Evolutionary conservation across 2,888 invertebrate genomes (phyloP).

Genomic region (Cenopis cana): DNA sequence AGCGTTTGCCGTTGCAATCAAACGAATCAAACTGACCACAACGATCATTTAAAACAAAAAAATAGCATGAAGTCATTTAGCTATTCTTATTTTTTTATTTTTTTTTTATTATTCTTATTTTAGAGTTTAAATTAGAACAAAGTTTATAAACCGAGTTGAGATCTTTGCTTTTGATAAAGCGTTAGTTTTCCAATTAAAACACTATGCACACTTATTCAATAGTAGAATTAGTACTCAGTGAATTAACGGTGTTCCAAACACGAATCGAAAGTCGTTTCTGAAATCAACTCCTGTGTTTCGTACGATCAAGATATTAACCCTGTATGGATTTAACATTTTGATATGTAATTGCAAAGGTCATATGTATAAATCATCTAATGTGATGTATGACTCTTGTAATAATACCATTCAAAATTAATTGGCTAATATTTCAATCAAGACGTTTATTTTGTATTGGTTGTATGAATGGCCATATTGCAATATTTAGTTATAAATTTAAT

Average conservation of each 20-base stretch:
- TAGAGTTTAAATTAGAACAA: not conserved
- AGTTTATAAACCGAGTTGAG: not conserved
- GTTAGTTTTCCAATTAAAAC: conserved; percentile 1
- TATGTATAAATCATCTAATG: conserved; percentile 43
- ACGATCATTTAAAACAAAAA: not conserved
- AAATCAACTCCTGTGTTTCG: not conserved
- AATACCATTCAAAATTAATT: conserved; percentile 40
- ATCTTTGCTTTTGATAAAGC: not conserved
- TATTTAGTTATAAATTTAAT: conserved; percentile 10
- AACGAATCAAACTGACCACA: conserved; percentile 12
- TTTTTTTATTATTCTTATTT: too few relatives aligned
- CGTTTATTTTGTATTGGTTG: conserved; percentile 11
- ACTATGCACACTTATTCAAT: conserved; percentile 2
- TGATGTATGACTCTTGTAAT: conserved; percentile 44
- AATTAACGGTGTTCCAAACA: not conserved
- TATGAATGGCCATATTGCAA: conserved; percentile 1
- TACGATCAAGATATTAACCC: conserved; percentile 18
- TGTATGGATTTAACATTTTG: conserved; percentile 33
- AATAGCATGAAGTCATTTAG: not conserved
- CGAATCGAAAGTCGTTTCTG: not conserved
- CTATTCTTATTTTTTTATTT: too few relatives aligned
- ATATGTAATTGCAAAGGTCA: conserved; percentile 44
- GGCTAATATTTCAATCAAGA: conserved; percentile 44
- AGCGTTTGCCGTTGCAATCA: conserved; percentile 35
- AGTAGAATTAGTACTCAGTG: not conserved